Conservation (phyloP, 2,113 vertebrate genomes). For the Pipra filicauda region DNA sequence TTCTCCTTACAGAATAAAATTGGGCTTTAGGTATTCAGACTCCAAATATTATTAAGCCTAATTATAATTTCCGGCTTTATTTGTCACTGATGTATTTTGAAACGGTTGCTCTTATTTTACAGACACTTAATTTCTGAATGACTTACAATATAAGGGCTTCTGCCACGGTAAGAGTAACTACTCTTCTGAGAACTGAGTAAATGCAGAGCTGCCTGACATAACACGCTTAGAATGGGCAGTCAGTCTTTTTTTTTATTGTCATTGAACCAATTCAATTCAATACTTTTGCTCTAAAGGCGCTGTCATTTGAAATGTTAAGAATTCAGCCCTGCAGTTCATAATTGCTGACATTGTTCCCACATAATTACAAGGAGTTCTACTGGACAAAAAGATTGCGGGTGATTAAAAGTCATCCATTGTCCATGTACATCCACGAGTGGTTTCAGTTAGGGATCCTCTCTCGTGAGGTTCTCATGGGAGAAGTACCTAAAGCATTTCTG, state of each 20-base stretch:
- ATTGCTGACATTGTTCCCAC: neutral
- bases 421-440: neutral
- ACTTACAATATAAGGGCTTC: neutral
- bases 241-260: neutral
- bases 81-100: neutral
- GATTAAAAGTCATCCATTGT: neutral
- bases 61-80: neutral
- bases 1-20: neutral
- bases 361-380: neutral
- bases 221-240: neutral
- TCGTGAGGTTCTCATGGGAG: neutral
- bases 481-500: neutral
- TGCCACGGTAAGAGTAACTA: neutral
- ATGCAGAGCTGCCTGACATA: neutral
- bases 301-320: neutral
- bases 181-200: neutral
- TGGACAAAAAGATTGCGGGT: neutral
- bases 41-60: neutral
- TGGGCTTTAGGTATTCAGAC: neutral
- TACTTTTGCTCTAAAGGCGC: neutral
- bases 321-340: neutral
- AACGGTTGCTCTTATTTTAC: neutral
- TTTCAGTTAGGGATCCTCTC: neutral
- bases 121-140: neutral
- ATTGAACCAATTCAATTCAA: neutral